These are phyloP conservation scores for Cerceris rybyensis DNA, from an alignment of 2,888 invertebrate species.

Conservation along the genomic window DNA sequence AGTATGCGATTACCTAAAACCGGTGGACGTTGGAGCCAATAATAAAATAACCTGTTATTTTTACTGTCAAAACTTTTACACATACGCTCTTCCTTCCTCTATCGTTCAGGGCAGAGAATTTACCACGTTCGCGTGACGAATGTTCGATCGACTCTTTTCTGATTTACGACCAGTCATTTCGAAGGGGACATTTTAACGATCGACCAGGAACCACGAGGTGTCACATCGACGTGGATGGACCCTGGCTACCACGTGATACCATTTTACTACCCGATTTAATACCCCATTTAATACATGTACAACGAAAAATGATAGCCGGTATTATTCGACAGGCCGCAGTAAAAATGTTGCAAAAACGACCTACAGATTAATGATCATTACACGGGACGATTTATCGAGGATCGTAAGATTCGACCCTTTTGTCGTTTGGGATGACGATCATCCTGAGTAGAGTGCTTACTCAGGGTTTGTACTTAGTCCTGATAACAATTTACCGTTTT, in stretches of 20 bases:
- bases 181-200: conserved; percentile 51
- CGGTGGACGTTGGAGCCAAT: not conserved
- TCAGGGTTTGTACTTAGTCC: too few relatives aligned
- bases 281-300: conserved; percentile 14
- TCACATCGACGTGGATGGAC: conserved; percentile 43
- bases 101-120: conserved; percentile 21
- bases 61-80: conserved; percentile 11
- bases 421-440: not conserved
- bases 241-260: conserved; percentile 22
- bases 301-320: conserved; percentile 8
- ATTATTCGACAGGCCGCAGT: conserved; percentile 14
- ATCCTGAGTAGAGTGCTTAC: too few relatives aligned
- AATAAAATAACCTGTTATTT: conserved; percentile 26
- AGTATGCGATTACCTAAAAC: not conserved
- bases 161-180: conserved; percentile 61
- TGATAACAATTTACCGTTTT: too few relatives aligned
- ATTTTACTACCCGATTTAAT: conserved; percentile 30
- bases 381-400: not conserved
- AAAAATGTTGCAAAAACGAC: conserved; percentile 15
- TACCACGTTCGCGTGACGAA: conserved; percentile 52
- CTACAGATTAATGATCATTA: conserved; percentile 26
- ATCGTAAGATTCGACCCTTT: not conserved
- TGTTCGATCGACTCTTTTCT: conserved; percentile 52
- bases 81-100: conserved; percentile 4
- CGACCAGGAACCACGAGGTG: conserved; percentile 52